These are phyloP conservation scores for Drosophila aff. DNA, from an alignment of 1,140 invertebrate species.

Conservation along the genomic window DNA sequence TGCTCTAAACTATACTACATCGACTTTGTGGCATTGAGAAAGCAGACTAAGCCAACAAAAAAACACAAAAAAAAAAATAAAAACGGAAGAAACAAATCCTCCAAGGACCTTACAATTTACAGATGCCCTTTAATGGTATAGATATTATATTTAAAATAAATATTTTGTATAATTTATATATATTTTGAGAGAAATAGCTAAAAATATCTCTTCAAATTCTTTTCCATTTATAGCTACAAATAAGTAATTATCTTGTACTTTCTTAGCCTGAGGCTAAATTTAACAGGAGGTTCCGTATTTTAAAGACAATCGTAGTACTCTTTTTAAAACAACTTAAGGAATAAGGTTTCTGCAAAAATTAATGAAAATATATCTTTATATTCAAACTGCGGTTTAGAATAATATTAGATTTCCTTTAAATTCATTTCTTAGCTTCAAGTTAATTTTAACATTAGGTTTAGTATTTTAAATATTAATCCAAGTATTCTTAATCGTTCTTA, in stretches of 20 bases:
- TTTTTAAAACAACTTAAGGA: background rate
- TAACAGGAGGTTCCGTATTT: background rate
- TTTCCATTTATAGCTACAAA: background rate
- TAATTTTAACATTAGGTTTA: no score
- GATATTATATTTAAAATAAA: background rate
- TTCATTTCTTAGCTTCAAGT: no score
- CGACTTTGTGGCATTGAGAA: slow-evolving; percentile 43
- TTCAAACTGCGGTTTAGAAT: no score
- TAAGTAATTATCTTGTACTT: no score
- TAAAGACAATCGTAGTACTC: background rate
- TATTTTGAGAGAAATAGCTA: background rate
- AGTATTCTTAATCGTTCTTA: no score
- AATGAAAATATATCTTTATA: no score
- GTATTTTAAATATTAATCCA: no score
- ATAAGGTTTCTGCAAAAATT: no score
- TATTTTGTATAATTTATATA: background rate
- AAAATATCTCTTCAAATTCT: background rate
- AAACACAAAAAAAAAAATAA: background rate
- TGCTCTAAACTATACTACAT: slow-evolving; percentile 28
- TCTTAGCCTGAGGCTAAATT: background rate
- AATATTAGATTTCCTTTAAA: no score
- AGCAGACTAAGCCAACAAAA: slow-evolving; percentile 10
- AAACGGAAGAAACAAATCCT: no score
- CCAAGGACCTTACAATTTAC: background rate
- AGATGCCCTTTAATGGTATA: background rate